Percentiles rank a stretch among this genome's conserved stretches.
Conservation (phyloP, 2,797 vertebrate genomes). For the Chiloscyllium punctatum region DNA sequence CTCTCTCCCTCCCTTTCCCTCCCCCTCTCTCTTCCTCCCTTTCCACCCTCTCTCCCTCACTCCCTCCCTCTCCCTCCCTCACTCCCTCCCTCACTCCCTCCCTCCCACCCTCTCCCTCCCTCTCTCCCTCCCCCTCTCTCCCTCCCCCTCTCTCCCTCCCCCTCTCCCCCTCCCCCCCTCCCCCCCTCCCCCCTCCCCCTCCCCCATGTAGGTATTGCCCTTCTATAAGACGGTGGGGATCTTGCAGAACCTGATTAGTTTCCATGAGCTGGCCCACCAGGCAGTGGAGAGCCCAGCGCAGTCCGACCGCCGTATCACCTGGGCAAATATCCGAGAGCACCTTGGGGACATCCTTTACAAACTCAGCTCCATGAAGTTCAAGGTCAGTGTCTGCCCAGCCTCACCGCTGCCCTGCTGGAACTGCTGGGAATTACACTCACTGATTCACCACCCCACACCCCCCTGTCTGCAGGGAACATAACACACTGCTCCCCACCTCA, state of each 20-base stretch:
- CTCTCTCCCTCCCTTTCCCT: neutral
- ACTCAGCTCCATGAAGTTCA: conserved; percentile 55
- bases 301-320: conserved; percentile 48
- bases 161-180: no score
- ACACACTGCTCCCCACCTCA: no score
- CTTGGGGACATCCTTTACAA: conserved; percentile 51
- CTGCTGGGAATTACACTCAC: no score
- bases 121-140: no score
- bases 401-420: no score
- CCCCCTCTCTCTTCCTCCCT: neutral
- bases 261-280: conserved; percentile 51
- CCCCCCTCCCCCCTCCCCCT: neutral
- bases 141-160: no score
- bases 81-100: conserved; percentile 40
- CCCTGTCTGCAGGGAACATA: no score
- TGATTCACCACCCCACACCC: no score
- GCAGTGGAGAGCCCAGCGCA: conserved; percentile 47
- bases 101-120: conserved; percentile 42
- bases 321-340: conserved; percentile 49
- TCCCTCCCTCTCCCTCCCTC: neutral
- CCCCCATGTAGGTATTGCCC: conserved; percentile 48
- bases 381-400: conserved; percentile 42
- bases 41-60: neutral
- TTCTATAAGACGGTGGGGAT: conserved; percentile 57
- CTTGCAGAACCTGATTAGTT: conserved; percentile 51